Evolutionary conservation across 2,113 vertebrate genomes (phyloP).

Genomic region (Deroptyus accipitrinus): DNA sequence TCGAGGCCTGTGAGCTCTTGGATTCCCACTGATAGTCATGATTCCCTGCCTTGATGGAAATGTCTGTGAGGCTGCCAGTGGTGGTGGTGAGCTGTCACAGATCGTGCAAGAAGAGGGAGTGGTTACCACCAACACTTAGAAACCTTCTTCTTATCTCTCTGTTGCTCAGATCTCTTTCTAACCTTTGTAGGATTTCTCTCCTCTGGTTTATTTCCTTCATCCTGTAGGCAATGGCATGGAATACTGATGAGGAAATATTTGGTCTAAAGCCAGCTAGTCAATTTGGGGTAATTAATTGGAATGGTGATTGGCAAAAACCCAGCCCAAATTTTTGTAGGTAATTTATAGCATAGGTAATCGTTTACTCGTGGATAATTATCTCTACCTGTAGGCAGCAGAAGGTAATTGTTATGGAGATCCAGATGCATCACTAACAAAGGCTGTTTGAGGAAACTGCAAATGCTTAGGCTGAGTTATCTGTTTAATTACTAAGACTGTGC

Average conservation of each 20-base stretch:
- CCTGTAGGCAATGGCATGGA: not conserved
- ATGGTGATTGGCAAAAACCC: slow-evolving; percentile 71
- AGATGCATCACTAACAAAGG: slow-evolving; percentile 20
- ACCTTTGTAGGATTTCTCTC: not conserved
- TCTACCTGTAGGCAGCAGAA: slow-evolving; percentile 62
- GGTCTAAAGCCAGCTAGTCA: slow-evolving; percentile 63
- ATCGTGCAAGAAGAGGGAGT: accelerated
- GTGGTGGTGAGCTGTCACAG: not conserved
- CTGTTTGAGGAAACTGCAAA: slow-evolving; percentile 18
- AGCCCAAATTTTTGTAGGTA: slow-evolving; percentile 72
- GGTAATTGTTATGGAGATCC: slow-evolving; percentile 57
- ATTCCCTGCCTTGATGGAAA: accelerated
- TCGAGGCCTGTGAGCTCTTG: not conserved
- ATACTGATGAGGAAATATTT: slow-evolving; percentile 66
- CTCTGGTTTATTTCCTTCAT: slow-evolving; percentile 48
- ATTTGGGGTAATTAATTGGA: slow-evolving; percentile 74
- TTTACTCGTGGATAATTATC: slow-evolving; percentile 67
- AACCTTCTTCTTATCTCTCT: not conserved
- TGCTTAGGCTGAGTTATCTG: slow-evolving; percentile 50
- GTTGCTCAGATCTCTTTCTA: not conserved
- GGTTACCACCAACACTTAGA: not conserved
- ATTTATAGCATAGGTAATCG: slow-evolving; percentile 68
- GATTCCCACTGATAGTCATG: accelerated
- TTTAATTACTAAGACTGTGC: slow-evolving; percentile 24
- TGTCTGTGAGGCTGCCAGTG: not conserved